Conservation (phyloP, 2,113 vertebrate genomes). For the Hydropotes inermis region DNA sequence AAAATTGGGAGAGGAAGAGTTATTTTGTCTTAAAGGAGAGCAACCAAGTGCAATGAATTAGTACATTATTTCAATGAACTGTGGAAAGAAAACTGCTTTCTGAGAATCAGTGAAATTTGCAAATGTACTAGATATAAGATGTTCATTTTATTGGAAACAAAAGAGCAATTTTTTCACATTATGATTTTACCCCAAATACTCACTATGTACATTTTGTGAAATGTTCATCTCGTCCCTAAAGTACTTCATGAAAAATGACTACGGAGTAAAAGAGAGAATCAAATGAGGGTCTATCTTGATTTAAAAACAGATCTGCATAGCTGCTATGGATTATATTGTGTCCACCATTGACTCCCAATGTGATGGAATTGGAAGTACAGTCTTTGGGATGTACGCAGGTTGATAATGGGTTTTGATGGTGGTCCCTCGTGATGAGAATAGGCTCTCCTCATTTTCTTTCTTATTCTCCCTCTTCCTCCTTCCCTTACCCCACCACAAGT, state of each 20-base stretch:
- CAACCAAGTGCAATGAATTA: neutral
- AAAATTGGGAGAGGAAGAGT: neutral
- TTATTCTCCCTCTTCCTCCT: neutral
- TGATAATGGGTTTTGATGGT: neutral
- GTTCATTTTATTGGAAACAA: neutral
- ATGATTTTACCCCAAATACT: neutral
- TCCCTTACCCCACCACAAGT: neutral
- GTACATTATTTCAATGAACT: neutral
- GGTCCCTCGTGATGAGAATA: neutral
- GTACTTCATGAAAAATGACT: neutral
- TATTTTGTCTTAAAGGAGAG: neutral
- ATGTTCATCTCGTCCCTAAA: neutral
- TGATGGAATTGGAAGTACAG: neutral
- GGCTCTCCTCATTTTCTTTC: neutral
- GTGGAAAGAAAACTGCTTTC: neutral
- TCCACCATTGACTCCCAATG: neutral
- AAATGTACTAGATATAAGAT: neutral
- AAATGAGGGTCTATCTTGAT: neutral
- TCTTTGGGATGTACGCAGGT: neutral
- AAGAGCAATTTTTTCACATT: neutral
- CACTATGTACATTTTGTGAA: neutral
- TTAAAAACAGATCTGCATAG: neutral
- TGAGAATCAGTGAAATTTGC: neutral
- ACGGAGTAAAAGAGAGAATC: neutral
- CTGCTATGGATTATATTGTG: neutral